Base-by-base conservation (phyloP, 1,140 invertebrate species). In the Habropoda laboriosa region DNA sequence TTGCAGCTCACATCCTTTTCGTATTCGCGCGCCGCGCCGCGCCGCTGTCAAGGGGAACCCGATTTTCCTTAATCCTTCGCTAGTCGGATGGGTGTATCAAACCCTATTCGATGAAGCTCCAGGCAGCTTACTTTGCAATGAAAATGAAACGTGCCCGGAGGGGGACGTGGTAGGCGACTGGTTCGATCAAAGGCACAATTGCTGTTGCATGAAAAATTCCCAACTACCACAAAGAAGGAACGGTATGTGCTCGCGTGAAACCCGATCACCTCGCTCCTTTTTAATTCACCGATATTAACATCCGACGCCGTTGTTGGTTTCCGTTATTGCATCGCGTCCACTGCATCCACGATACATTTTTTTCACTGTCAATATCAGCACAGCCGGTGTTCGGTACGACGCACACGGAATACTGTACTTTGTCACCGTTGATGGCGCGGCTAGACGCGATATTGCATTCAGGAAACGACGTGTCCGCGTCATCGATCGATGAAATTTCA, bases 401-500 rank as follows among this genome's bases (percentile, higher is more conserved):
- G 47, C 72, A 42, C n/a, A 42, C n/a, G 30, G 42, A 51, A 79
- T 67, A 49, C 53, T 51, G 27, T 61, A 60, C 55, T 70, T 70
- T 63, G 47, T 79, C 68, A 53, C 32, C n/a, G 38, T 27, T 45
- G 57, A 61, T 32, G 47, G 57, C 40, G 32, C 61, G 83, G 64
- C 40, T 67, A 61, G 66, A 70, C 74, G 38, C 61, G 80, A 88
- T 82, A 87, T 82, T 85, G 81, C 82, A 76, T 81, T 70, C 57
- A 57, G 58, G 84, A 87, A 58, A 85, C 80, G 84, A 84, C 60
- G 79, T 82, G 68, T 81, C 75, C 63, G 55, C 68, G 74, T 66
- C 82, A 81, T 86, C 76, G 79, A 83, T 42, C 64, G 71, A 51
- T 75, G 74, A 84, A 82, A 88, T 88, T 89, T 88, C 81, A 86